Evolutionary conservation across 2,797 vertebrate species (phyloP).

Genomic region (Brotogeris chrysoptera): DNA sequence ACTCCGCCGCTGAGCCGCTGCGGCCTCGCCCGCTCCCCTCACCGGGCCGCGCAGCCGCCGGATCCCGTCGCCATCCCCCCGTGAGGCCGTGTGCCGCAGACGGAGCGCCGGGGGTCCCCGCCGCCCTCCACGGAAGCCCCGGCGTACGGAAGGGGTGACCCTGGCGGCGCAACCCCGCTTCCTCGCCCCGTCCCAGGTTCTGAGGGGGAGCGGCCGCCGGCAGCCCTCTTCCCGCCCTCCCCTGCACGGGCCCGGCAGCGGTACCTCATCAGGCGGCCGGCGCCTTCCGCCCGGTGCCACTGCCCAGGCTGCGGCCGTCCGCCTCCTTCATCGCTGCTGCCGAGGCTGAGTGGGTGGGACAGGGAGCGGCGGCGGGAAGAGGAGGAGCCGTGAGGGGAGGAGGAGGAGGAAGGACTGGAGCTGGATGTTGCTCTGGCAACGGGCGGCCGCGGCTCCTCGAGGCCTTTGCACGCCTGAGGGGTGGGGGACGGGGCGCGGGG

Average conservation of each 20-base stretch:
- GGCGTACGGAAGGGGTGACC: background rate
- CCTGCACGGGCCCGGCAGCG: background rate
- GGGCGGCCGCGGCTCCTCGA: background rate
- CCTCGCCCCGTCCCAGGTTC: background rate
- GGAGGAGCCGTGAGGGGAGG: constrained; percentile 24
- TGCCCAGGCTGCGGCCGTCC: background rate
- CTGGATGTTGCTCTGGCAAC: background rate
- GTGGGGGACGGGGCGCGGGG: too few relatives aligned
- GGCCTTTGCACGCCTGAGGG: background rate
- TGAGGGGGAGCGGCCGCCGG: background rate
- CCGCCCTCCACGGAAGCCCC: background rate
- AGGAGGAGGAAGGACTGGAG: background rate
- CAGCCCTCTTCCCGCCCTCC: background rate
- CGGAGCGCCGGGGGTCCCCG: too few relatives aligned
- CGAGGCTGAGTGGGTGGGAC: background rate
- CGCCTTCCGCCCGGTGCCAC: constrained; percentile 75
- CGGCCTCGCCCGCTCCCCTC: background rate
- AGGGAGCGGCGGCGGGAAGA: constrained; percentile 31
- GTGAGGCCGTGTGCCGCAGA: background rate
- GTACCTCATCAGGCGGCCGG: constrained; percentile 60
- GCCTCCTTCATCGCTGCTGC: background rate
- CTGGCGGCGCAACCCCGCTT: background rate
- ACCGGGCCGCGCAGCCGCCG: background rate
- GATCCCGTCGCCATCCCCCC: background rate
- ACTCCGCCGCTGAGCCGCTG: background rate